These are phyloP conservation scores for Acrocephalus scirpaceus DNA, from an alignment of 2,797 vertebrate species.

Conservation along the genomic window DNA sequence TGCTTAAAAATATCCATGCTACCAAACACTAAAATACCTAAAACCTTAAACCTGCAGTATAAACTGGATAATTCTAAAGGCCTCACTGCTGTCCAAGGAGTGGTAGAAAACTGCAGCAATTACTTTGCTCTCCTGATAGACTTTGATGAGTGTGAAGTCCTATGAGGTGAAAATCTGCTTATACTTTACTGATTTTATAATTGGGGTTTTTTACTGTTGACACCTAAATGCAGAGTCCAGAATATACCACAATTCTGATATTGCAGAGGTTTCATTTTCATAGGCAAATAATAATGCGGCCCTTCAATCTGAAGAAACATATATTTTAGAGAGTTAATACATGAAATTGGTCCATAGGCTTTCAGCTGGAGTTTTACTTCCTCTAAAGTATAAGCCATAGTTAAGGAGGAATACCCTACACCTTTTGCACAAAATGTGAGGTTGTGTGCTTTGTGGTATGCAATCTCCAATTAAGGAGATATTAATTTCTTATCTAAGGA, in stretches of 20 bases:
- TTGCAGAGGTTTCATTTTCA: neutral
- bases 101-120: neutral
- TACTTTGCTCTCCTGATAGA: neutral
- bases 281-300: neutral
- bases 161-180: neutral
- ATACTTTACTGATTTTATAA: neutral
- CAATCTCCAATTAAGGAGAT: neutral
- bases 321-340: neutral
- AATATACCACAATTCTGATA: neutral
- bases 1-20: neutral
- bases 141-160: accelerated
- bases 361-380: neutral
- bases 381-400: neutral
- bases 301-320: neutral
- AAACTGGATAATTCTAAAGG: neutral
- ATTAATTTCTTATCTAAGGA: neutral
- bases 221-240: neutral
- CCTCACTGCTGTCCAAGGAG: neutral
- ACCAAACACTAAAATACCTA: too few relatives aligned
- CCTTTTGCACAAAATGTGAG: neutral
- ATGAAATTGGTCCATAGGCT: neutral
- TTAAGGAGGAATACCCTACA: neutral
- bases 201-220: neutral
- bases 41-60: neutral
- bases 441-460: neutral